Evolutionary conservation across 2,113 vertebrate genomes (phyloP), one percentile per base, ranked within the genome.

Genomic region (Prunella himalayana): DNA sequence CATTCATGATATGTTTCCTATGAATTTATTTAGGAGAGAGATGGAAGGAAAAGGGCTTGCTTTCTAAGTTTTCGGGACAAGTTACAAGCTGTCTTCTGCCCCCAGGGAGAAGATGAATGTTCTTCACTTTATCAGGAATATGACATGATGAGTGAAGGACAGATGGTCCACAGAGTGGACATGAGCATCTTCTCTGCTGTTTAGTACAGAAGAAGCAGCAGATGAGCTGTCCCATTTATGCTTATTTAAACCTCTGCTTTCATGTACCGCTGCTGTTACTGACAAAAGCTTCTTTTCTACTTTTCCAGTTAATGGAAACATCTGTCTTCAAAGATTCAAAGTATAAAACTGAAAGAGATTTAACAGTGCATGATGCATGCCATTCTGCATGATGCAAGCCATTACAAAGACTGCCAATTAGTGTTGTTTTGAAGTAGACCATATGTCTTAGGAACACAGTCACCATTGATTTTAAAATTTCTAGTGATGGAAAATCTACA

Each of bases 251-350:
- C 17, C 35, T 94, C 71, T 88, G 20, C 13, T 73, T 92, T 90
- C 64, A 64, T 70, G n/a, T 77, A 51, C 87, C 2, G 2, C 35
- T 69, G 37, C 8, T 80, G 10, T 90, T 93, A 89, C 70, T 93
- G 85, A 85, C 50, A 88, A 87, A 93, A 93, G 24, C 42, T 59
- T 79, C 59, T 89, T 65, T 94, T 89, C 86, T 94, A 7, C 37
- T 56, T 92, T 91, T 91, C n/a, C 44, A 64, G 65, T 64, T 91
- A 87, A 86, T 90, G 56, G 90, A 92, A 91, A 90, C 42, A 83
- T 60, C 47, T 90, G 79, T 68, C 66, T 82, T 91, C 88, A 94
- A 88, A 94, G 60, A 73, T 84, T 94, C n/a, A 49, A 24, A 57
- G 24, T 24, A 78, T 68, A 91, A 92, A 92, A 76, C 80, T 53